Base-by-base conservation (phyloP, 2,797 vertebrate genomes). In the Bovichtus diacanthus region DNA sequence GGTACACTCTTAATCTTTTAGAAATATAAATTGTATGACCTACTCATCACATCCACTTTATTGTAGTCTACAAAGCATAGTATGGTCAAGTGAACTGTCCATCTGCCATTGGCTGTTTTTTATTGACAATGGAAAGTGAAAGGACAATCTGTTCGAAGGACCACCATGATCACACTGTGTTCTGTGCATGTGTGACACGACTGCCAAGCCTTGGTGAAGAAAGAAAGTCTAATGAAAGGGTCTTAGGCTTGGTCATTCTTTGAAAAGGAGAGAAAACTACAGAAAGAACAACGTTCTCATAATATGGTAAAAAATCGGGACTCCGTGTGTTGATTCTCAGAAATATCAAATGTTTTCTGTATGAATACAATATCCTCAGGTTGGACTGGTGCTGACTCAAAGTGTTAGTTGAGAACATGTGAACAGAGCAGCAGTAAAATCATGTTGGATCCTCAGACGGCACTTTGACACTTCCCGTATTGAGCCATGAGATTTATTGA, bases 401-500 rank as follows among this genome's bases (percentile, higher is more conserved):
- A 51, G 29, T 55, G 49, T 70, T 67, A 51, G 49, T 21, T 59
- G 67, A 69, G 41, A 78, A 50, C 21, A 51, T 76, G 75, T 80
- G 73, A 84, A 76, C 59, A 53, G 60, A 74, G 27, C 39, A 66
- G 66, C 68, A 65, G 58, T 65, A 53, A 85, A 86, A 76, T 72
- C 70, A 65, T 53, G 63, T 51, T 76, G 65, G 66, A 80, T 51
- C 58, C 25, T 31, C 58, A 50, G 49, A 77, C 69, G 60, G 46
- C 23, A 71, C 19, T 72, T 81, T 25, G 38, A 59, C 49, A 55
- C 51, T 77, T 80, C 70, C 69, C 74, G 76, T 75, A 85, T 80
- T 86, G 86, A 92, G 84, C 74, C 63, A 61, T 84, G 47, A 72
- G 46, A 78, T 84, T 81, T 81, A 88, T 59, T 81, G 55, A 83